A percentile compares a stretch with the other conserved stretches of the same genome.
These are phyloP conservation scores for Trematocara nigrifrons DNA, from an alignment of 2,113 vertebrate genomes.

Conservation along the genomic window DNA sequence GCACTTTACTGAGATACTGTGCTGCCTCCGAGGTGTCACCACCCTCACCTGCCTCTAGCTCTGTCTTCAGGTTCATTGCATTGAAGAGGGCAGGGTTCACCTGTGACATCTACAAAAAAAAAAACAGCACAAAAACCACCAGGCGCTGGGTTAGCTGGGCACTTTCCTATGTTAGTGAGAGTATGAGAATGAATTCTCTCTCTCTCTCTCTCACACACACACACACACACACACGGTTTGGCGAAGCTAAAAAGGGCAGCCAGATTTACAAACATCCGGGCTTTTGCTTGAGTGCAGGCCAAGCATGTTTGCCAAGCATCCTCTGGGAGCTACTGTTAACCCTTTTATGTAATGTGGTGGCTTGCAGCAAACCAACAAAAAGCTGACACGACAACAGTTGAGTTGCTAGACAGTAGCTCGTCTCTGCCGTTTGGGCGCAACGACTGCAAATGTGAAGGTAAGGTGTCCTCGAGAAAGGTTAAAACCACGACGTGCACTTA, in stretches of 20 bases:
- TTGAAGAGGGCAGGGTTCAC: constrained; percentile 81
- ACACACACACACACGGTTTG: constrained; percentile 14
- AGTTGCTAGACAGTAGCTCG: constrained; percentile 15
- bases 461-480: not conserved
- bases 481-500: not conserved
- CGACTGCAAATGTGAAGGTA: not conserved
- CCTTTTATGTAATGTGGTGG: constrained; percentile 47
- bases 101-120: constrained; percentile 80
- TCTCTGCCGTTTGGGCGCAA: not conserved
- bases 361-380: constrained; percentile 28
- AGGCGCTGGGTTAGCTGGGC: not conserved
- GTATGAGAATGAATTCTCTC: not conserved
- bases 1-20: constrained; percentile 83
- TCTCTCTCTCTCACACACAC: not conserved
- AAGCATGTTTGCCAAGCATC: constrained; percentile 50
- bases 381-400: constrained; percentile 9
- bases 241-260: constrained; percentile 29
- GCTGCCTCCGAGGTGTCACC: constrained; percentile 71
- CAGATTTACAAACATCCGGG: constrained; percentile 52
- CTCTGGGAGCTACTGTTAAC: constrained; percentile 31
- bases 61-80: constrained; percentile 84
- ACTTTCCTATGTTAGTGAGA: not conserved
- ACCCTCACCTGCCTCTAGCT: constrained; percentile 77
- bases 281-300: constrained; percentile 59
- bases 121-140: not conserved